Base-by-base conservation (phyloP, 2,888 invertebrate species). In the Axea sp. region DNA sequence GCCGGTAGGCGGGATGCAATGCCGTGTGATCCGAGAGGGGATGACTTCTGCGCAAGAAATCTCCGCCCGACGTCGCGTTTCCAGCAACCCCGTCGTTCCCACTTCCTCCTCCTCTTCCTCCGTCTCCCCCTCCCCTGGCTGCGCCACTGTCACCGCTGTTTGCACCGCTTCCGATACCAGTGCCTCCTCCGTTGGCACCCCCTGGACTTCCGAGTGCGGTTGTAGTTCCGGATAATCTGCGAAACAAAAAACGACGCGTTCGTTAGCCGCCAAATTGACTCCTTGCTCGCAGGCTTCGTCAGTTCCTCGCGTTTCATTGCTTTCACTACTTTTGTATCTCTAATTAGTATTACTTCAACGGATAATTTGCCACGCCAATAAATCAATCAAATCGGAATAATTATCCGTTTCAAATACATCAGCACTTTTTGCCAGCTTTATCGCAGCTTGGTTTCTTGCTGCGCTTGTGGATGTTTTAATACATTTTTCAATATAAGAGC, bases 1-100 rank as follows among this genome's bases (percentile, higher is more conserved):
- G 91, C 87, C 93, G 90, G 86, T 93, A 93, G 76, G 93, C 92
- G 80, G 92, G 92, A 88, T 92, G 92, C 89, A 76, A 90, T 88
- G 65, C 90, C 89, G 89, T 90, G 89, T 87, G 91, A 89, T 90
- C 91, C 90, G 90, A 90, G 90, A 86, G 88, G 90, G 86, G 88
- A 90, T 89, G 88, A 92, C 89, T 89, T 90, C 88, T 89, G 90
- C 88, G 89, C 89, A 87, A 92, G 90, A 78, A 87, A 80, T 87
- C 87, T 91, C 91, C 87, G 91, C 90, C 91, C 86, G 91, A 88
- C 84, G 90, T 90, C 80, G 90, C 89, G 86, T 90, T 90, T 79
- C 90, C 90, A 87, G 88, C 87, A 87, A 89, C 82, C 88, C 84
- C 83, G 71, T 90, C 83, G 41, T 81, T 84, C 76, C 90, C 90